Percentiles rank a stretch among this genome's conserved stretches.
phyloP scores from a whole-genome alignment of 2,888 invertebrate species.

The Ophion ellenae region DNA sequence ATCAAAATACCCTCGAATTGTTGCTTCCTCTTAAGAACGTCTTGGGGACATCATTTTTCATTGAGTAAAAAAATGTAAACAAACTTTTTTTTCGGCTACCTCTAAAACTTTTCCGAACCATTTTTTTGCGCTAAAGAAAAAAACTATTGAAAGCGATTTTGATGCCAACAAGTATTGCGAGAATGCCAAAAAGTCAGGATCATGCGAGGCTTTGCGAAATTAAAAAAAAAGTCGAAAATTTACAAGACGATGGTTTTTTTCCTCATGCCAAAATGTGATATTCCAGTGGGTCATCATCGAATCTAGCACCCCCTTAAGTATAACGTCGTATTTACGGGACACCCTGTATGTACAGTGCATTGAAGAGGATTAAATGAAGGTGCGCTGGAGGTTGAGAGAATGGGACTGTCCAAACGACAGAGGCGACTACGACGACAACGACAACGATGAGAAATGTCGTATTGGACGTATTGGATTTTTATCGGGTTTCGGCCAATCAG shows the following conservation, averaged over 20 bases:
- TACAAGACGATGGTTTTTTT: neutral
- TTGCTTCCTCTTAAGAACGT: neutral
- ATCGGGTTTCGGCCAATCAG: slow-evolving; percentile 76
- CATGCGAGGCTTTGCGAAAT: neutral
- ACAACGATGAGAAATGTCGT: slow-evolving; percentile 47
- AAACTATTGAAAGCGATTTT: neutral
- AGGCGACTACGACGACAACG: slow-evolving; percentile 11
- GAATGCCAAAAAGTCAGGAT: neutral
- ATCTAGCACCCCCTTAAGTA: neutral
- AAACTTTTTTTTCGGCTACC: too few species aligned
- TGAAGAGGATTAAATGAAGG: slow-evolving; percentile 17
- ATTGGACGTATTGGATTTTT: slow-evolving; percentile 74
- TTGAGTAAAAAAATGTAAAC: too few species aligned
- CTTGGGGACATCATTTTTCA: too few species aligned
- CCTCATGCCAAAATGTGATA: neutral
- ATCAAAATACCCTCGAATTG: neutral
- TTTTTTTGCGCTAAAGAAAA: neutral
- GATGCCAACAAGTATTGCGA: neutral
- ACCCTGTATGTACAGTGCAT: neutral
- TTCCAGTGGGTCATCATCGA: neutral
- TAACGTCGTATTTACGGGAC: neutral
- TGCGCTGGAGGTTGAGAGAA: slow-evolving; percentile 28
- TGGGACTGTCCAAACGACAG: slow-evolving; percentile 13
- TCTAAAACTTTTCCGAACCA: too few species aligned
- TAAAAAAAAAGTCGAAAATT: neutral